Percentiles rank a stretch among this genome's conserved stretches.
Evolutionary conservation across 2,113 vertebrate species (phyloP).

Genomic region (Mustela nigripes): DNA sequence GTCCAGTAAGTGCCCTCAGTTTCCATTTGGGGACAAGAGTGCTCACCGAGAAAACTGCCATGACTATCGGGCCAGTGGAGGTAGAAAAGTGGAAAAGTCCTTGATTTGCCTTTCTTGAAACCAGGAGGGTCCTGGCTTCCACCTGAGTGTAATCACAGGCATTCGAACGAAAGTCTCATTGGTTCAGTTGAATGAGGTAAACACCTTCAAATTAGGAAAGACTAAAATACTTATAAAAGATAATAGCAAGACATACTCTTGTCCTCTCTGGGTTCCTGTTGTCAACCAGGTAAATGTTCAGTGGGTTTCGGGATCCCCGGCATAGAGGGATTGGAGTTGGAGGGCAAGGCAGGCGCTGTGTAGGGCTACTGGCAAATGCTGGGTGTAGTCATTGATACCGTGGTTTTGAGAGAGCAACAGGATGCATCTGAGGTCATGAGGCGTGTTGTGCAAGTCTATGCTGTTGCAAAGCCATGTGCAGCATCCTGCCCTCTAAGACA

Average conservation of each 20-base stretch:
- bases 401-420: not conserved
- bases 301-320: not conserved
- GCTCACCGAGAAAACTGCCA: not conserved
- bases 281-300: not conserved
- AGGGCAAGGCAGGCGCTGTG: not conserved
- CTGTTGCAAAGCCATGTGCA: not conserved
- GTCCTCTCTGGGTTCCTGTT: not conserved
- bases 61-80: not conserved
- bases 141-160: not conserved
- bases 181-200: not conserved
- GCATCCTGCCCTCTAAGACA: not conserved
- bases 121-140: not conserved
- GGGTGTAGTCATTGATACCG: not conserved
- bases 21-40: not conserved
- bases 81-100: not conserved
- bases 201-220: not conserved
- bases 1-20: not conserved
- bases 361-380: no score
- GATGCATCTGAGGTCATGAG: not conserved
- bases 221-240: not conserved
- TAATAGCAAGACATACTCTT: not conserved
- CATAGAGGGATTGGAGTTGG: not conserved
- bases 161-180: not conserved
- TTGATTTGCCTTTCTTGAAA: not conserved
- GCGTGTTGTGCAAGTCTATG: fast-evolving